These are phyloP conservation scores for Eupithecia subumbrata DNA, from an alignment of 2,888 invertebrate genomes.

Conservation along the genomic window DNA sequence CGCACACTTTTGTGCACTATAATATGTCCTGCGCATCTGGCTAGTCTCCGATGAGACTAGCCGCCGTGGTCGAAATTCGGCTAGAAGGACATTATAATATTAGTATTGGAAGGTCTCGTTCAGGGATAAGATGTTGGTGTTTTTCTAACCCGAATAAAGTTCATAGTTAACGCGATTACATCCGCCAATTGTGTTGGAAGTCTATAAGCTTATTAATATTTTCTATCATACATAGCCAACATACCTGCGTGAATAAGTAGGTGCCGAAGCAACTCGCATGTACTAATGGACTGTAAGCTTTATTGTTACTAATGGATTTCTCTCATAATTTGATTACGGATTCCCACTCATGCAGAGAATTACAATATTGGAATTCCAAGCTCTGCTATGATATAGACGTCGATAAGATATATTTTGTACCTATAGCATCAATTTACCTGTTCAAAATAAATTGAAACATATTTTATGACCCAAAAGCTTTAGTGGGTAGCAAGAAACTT, in stretches of 20 bases:
- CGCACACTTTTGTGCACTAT: too few species aligned
- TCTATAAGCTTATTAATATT: neutral
- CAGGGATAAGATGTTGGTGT: too few species aligned
- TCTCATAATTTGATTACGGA: conserved; percentile 33
- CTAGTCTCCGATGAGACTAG: too few species aligned
- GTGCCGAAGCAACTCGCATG: conserved; percentile 10
- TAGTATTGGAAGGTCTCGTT: too few species aligned
- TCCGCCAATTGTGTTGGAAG: too few species aligned
- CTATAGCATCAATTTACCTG: neutral
- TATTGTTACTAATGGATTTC: conserved; percentile 39
- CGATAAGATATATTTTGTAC: neutral
- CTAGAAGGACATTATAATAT: too few species aligned
- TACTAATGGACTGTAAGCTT: conserved; percentile 30
- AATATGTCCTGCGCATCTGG: too few species aligned
- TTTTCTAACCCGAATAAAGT: too few species aligned
- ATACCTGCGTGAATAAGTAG: neutral
- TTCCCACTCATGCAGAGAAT: conserved; percentile 20
- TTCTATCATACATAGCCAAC: neutral
- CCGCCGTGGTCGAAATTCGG: too few species aligned
- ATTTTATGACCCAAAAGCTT: neutral
- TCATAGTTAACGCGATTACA: too few species aligned
- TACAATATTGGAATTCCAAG: conserved; percentile 8
- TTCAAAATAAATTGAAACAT: neutral
- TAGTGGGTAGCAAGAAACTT: neutral
- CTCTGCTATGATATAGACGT: neutral